Evolutionary conservation across 2,797 vertebrate species (phyloP), one percentile per base, ranked within the genome.

Genomic region (Myotis myotis): DNA sequence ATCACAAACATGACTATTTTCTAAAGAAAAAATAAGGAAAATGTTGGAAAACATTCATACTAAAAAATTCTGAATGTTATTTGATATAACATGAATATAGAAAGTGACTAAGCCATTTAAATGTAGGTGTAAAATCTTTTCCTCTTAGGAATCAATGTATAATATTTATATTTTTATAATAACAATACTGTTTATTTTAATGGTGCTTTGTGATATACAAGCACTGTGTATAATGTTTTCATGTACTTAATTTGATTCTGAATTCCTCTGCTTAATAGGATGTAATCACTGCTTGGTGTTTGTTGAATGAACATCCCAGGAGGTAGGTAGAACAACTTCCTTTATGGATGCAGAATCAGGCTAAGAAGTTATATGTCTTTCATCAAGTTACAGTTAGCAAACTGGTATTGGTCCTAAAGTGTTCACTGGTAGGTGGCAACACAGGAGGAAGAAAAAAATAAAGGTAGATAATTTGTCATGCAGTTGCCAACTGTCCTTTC

Each of bases 41-140:
- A 15, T 85, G 3, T 49, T 87, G 16, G 36, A 60, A 68, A 84
- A 10, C 57, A 1, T 53, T 87, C 3, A 25, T 87, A 84, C 74
- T 68, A 71, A 89, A 60, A 71, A 60, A 64, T 83, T 83, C 7
- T 93, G 41, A 79, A 53, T 87, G 22, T 68, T 11, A 72, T 66
- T 89, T 93, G 2, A 86, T 64, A 49, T 66, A 55, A 15, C 19
- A 41, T 49, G 19, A 85, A 28, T 82, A 47, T 70, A 68, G 82
- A 90, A 93, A 95, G 92, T 81, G 22, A 75, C 44, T 87, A 76
- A 80, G 16, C 41, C 36, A 57, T 91, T 93, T n/a, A 82, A 91
- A 89, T 36, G 36, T 88, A 3, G 9, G 4, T 90, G 28, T 36
- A 25, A 91, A 30, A 57, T n/a, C 3, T 22, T 70, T n/a, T 28